Evolutionary conservation across 2,888 invertebrate species (phyloP), one percentile per base, ranked within the genome.

Genomic region (Lordiphosa fenestrarum): DNA sequence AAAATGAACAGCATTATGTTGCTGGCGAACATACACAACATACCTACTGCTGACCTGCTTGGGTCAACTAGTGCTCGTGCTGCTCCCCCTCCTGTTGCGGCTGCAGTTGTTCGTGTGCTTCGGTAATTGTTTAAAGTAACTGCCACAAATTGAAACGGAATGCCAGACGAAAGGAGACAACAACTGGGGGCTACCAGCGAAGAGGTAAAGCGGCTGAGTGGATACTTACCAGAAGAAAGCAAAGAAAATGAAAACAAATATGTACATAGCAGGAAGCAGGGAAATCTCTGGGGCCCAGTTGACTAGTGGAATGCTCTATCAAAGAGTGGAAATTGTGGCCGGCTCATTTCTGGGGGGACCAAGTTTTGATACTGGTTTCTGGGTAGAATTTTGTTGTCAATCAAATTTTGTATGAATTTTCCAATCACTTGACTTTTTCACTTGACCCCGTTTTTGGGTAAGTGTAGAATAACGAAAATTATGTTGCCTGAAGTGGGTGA

Each of bases 91-190:
- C 50, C 42, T 47, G n/a, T 21, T 49, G 36, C 39, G 35, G 37
- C 60, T 53, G 59, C 66, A 65, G 64, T 59, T 46, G 42, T 72
- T 72, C 67, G 67, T 76, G 64, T 65, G 60, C 61, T 53, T 60
- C 40, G 62, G 72, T 69, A 78, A 76, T 82, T 82, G 83, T 71
- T 83, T 71, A 69, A 76, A 78, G 80, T 69, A 64, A 61, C 61
- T 61, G 63, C 63, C 64, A 63, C 63, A 61, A 65, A 65, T 65
- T 64, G 58, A 65, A 64, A 65, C 46, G 48, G 39, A 65, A 64
- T 65, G 55, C 44, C 38, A 35, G 41, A 39, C 25, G 47, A 35
- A 35, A 35, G 33, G 36, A 21, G 36, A n/a, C 36, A 36, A 36
- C 21, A 47, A 30, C 30, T 9, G 30, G 21, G n/a, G 15, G 15